Evolutionary conservation across 64 coral and sea anemone genomes (phyloP).

Genomic region (Catalaphyllia jardinei): DNA sequence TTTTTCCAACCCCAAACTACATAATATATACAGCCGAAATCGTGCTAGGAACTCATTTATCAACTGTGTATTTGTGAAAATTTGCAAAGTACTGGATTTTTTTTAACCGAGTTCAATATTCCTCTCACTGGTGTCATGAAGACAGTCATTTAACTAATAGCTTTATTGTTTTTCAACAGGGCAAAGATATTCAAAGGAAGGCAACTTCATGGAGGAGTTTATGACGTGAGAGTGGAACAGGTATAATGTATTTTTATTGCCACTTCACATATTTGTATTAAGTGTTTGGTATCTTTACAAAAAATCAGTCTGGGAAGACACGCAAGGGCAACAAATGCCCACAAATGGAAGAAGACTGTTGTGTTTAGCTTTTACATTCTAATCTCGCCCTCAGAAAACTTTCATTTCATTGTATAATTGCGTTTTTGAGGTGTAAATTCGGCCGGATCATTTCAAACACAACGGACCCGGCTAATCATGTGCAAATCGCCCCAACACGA

Average conservation of each 20-base stretch:
- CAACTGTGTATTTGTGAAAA: not conserved
- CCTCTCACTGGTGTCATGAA: no score
- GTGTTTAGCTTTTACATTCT: constrained; percentile 39
- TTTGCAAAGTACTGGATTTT: not conserved
- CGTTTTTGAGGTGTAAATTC: not conserved
- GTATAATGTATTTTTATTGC: constrained; percentile 14
- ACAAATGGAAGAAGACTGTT: not conserved
- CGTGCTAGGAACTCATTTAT: not conserved
- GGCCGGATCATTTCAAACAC: not conserved
- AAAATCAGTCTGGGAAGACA: not conserved
- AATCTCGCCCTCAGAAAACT: not conserved
- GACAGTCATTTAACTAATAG: constrained; percentile 18
- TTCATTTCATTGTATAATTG: not conserved
- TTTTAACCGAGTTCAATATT: not conserved
- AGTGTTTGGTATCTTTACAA: not conserved
- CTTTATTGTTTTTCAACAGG: constrained; percentile 62
- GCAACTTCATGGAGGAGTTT: constrained; percentile 73
- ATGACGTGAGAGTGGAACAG: constrained; percentile 89
- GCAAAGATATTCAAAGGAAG: constrained; percentile 75
- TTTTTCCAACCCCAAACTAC: no score
- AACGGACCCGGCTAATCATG: not conserved
- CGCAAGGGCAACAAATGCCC: not conserved
- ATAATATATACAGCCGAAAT: not conserved
- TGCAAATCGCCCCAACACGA: not conserved
- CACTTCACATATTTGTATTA: not conserved